Conservation (phyloP, 1,140 invertebrate genomes). For the Cylas formicarius region DNA sequence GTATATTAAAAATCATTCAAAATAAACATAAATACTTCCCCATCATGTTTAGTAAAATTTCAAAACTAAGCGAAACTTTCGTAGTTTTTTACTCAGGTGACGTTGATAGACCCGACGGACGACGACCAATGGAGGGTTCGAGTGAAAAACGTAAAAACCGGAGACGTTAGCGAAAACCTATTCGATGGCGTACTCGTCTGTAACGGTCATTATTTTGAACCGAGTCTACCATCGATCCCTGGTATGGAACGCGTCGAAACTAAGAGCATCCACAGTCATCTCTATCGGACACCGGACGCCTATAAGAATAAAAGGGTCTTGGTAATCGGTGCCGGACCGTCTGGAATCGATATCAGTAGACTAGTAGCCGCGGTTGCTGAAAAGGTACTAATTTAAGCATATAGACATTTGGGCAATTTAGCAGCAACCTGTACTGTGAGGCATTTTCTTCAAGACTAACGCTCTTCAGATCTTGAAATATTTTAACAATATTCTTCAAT, state of each 20-base stretch:
- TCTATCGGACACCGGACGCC: slow-evolving; percentile 65
- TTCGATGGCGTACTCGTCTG: slow-evolving; percentile 78
- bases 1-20: slow-evolving; percentile 42
- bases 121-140: slow-evolving; percentile 51
- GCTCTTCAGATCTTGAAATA: too few relatives aligned
- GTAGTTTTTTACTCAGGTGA: slow-evolving; percentile 43
- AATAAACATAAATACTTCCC: neutral
- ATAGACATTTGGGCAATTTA: too few relatives aligned
- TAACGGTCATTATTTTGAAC: slow-evolving; percentile 73
- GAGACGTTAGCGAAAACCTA: slow-evolving; percentile 42
- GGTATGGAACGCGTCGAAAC: slow-evolving; percentile 38
- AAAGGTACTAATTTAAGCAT: slow-evolving; percentile 48
- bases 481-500: too few relatives aligned
- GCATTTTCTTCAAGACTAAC: too few relatives aligned
- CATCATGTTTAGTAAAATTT: neutral
- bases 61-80: neutral
- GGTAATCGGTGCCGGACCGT: slow-evolving; percentile 79
- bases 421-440: too few relatives aligned
- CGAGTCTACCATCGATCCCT: slow-evolving; percentile 50
- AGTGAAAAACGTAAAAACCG: slow-evolving; percentile 39
- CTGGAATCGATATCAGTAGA: slow-evolving; percentile 77
- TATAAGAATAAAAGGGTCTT: slow-evolving; percentile 63
- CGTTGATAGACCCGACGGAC: slow-evolving; percentile 47
- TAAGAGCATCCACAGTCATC: slow-evolving; percentile 67
- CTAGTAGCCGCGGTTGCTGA: slow-evolving; percentile 62